Evolutionary conservation across 2,888 invertebrate species (phyloP).

Genomic region (Piscicola geometra): DNA sequence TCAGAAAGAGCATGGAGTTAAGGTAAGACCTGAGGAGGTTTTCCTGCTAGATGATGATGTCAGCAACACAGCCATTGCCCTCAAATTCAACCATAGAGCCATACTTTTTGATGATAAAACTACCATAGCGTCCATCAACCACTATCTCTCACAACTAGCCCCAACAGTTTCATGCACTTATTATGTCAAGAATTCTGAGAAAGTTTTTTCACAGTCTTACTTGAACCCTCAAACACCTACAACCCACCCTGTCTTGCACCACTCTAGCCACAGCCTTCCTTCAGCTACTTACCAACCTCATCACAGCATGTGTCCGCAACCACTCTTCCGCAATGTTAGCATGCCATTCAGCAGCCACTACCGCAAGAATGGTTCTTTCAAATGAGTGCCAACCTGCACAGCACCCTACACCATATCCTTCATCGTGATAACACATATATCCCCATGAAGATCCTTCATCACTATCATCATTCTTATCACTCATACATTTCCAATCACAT

Average conservation of each 20-base stretch:
- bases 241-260: not conserved
- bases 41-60: constrained; percentile 1
- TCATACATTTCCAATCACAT: no score
- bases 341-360: not conserved
- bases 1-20: not conserved
- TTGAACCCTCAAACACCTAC: not conserved
- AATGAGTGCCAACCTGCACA: no score
- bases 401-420: no score
- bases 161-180: not conserved
- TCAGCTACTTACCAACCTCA: constrained; percentile 8
- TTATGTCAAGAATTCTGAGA: no score
- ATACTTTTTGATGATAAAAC: not conserved
- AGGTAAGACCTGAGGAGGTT: not conserved
- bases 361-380: not conserved
- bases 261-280: not conserved
- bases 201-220: not conserved
- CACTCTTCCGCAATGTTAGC: not conserved
- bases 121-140: not conserved
- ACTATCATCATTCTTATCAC: no score
- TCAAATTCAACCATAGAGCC: constrained; percentile 1
- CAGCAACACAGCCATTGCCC: not conserved
- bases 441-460: no score
- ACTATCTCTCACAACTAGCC: not conserved
- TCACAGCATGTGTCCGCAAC: not conserved
- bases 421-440: no score